These are phyloP conservation scores for Eupithecia exiguata DNA, from an alignment of 2,888 invertebrate species.

Conservation along the genomic window DNA sequence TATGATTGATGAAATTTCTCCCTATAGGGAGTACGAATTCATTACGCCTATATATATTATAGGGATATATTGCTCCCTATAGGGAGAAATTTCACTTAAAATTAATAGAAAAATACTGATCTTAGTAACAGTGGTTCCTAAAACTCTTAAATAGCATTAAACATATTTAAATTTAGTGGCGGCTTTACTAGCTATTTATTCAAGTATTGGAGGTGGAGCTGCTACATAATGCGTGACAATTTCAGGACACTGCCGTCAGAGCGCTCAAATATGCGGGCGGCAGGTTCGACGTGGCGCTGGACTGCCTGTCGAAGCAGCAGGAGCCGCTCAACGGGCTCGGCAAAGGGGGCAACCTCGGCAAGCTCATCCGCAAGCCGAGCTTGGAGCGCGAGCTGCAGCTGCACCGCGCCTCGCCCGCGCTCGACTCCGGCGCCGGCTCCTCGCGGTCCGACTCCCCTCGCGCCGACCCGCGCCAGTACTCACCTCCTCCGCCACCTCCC, in stretches of 20 bases:
- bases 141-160: background rate
- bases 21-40: too few species aligned
- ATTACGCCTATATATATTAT: too few species aligned
- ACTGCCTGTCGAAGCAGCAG: slow-evolving; percentile 86
- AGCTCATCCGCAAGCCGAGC: slow-evolving; percentile 94
- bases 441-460: slow-evolving; percentile 94
- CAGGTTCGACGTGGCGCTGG: slow-evolving; percentile 87
- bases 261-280: slow-evolving; percentile 88
- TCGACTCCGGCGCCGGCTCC: slow-evolving; percentile 94
- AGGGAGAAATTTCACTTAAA: too few species aligned
- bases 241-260: slow-evolving; percentile 87
- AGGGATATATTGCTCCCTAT: too few species aligned
- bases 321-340: slow-evolving; percentile 81
- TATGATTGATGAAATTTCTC: too few species aligned
- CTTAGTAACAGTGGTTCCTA: background rate
- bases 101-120: background rate
- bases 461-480: slow-evolving; percentile 86
- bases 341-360: slow-evolving; percentile 76
- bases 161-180: too few species aligned
- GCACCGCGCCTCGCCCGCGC: slow-evolving; percentile 92
- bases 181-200: background rate
- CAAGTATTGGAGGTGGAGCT: background rate
- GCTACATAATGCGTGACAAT: slow-evolving; percentile 25
- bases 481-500: slow-evolving; percentile 90
- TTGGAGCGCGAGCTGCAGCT: slow-evolving; percentile 91